Evolutionary conservation across 2,888 invertebrate genomes (phyloP), one percentile per base, ranked within the genome.

Genomic region (Aspidapion aeneum): DNA sequence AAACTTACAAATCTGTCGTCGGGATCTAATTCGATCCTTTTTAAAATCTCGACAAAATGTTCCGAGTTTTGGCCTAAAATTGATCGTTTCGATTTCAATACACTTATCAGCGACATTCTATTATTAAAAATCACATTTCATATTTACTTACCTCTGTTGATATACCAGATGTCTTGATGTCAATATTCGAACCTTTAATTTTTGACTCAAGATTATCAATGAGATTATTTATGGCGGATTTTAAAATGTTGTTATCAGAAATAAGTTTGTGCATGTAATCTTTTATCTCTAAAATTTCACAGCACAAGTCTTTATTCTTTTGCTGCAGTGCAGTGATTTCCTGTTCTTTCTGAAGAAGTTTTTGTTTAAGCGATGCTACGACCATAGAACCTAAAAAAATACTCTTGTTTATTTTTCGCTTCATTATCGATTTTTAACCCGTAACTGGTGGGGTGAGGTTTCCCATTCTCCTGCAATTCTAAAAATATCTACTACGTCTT

Each of bases 171-270:
- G 57, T 54, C 16, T 56, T 0, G 22, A 12, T 35, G 35, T 54
- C 55, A 63, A 21, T 18, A 55, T 17, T 52, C 52, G 19, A 18
- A 9, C 65, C 63, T 60, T 60, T 64, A 5, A 69, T 65, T 57
- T 69, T 68, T 2, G 58, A 21, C 35, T 69, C 67, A 18, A 70
- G 62, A 61, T 67, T 69, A 2, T 57, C 58, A 21, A 71, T 64
- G 51, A 71, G 54, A 59, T 63, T 68, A 22, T 67, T 61, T 52
- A 69, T 69, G n/a, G 66, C 67, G 12, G 54, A 19, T 52, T 67
- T 69, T 48, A 71, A 49, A 7, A 58, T 61, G 19, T 66, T 66
- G 22, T 71, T 70, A 20, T 71, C 70, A 0, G 64, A 50, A n/a
- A 67, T 61, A n/a, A 70, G 22, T 48, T 67, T 70, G 18, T 66